Percentiles rank a stretch among this genome's conserved stretches.
phyloP scores from a whole-genome alignment of 2,888 invertebrate genomes.

The Lottia scabra region DNA sequence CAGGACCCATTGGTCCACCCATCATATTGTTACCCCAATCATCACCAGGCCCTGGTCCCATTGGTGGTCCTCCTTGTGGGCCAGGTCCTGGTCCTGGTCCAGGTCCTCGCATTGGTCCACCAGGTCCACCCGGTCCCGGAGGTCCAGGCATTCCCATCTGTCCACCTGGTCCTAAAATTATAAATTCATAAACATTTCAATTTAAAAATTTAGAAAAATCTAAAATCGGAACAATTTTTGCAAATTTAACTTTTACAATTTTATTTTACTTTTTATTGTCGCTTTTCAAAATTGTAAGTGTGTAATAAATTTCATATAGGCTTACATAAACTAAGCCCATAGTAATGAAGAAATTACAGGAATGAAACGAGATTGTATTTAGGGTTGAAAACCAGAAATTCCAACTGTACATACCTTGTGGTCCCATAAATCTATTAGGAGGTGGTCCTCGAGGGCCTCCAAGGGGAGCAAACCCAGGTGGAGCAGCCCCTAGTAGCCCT shows the following conservation, averaged over 20 bases:
- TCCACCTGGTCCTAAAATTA: constrained; percentile 17
- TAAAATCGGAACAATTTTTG: too few species aligned
- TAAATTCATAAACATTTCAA: not conserved
- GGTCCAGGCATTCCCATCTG: not conserved
- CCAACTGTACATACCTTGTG: not conserved
- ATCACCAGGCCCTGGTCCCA: constrained; percentile 24
- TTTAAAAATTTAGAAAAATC: not conserved
- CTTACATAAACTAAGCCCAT: too few species aligned
- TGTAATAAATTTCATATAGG: too few species aligned
- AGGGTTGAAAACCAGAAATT: too few species aligned
- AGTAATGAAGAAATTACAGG: too few species aligned
- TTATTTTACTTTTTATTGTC: too few species aligned
- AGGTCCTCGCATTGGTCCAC: constrained; percentile 16
- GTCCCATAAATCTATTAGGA: constrained; percentile 10
- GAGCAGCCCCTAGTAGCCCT: constrained; percentile 56
- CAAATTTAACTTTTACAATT: too few species aligned
- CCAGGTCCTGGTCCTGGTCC: constrained; percentile 17
- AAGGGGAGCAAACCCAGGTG: constrained; percentile 51
- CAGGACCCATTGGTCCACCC: constrained; percentile 36
- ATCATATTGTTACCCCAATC: constrained; percentile 41
- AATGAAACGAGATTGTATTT: too few species aligned
- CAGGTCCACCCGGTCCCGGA: constrained; percentile 10
- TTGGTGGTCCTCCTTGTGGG: constrained; percentile 4
- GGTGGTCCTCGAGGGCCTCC: constrained; percentile 18
- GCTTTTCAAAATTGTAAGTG: too few species aligned